Evolutionary conservation across 92 coral and sea anemone species (phyloP).

Genomic region (Chrysogorgia sp.): DNA sequence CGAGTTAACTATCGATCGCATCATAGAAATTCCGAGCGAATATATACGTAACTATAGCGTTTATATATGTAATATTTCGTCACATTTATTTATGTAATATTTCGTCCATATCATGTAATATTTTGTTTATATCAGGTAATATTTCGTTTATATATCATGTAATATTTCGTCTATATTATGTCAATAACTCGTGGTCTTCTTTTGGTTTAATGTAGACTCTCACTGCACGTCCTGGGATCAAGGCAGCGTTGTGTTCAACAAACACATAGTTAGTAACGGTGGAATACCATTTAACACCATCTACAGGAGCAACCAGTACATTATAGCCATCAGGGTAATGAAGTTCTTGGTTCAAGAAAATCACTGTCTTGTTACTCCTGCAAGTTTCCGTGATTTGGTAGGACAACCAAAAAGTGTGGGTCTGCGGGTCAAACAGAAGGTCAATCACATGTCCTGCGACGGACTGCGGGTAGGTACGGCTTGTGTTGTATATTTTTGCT

Average conservation of each 20-base stretch:
- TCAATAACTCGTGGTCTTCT: no score
- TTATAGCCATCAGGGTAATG: conserved; percentile 74
- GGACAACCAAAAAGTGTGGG: conserved; percentile 67
- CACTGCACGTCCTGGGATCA: conserved; percentile 56
- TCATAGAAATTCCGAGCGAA: no score
- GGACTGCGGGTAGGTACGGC: conserved; percentile 90
- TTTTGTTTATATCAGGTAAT: no score
- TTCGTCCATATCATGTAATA: no score
- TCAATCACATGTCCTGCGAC: conserved; percentile 87
- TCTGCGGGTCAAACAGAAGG: conserved; percentile 67
- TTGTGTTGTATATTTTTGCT: conserved; percentile 78
- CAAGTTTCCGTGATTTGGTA: conserved; percentile 72
- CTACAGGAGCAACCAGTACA: conserved; percentile 66
- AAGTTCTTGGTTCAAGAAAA: conserved; percentile 73
- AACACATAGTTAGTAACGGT: conserved; percentile 58
- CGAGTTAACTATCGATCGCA: no score
- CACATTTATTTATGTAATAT: no score
- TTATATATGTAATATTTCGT: no score
- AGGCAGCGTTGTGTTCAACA: conserved; percentile 57
- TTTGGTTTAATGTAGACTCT: conserved; percentile 38
- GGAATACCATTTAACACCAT: conserved; percentile 72
- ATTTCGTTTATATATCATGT: no score
- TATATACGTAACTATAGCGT: no score
- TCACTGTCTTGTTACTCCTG: conserved; percentile 68
- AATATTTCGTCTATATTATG: no score